These are phyloP conservation scores for Oscheius onirici DNA, from an alignment of 2,888 invertebrate genomes.

Conservation along the genomic window DNA sequence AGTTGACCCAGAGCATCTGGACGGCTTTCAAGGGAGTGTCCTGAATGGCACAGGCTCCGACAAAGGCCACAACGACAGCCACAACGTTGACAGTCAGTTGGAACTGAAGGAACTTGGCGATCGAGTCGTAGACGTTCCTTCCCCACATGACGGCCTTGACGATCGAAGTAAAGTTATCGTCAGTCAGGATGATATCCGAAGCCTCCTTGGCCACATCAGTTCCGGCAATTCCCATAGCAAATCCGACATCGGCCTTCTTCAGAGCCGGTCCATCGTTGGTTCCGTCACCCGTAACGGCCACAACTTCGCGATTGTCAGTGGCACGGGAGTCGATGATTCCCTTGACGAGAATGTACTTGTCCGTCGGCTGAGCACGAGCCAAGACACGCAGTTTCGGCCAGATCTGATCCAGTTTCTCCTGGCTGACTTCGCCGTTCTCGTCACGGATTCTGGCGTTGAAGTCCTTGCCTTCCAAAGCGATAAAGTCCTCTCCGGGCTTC, in stretches of 20 bases:
- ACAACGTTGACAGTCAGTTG: constrained; percentile 75
- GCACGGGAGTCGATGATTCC: constrained; percentile 96
- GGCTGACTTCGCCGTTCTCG: constrained; percentile 78
- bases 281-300: constrained; percentile 76
- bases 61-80: constrained; percentile 75
- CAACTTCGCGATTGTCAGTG: constrained; percentile 78
- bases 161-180: constrained; percentile 76
- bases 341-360: constrained; percentile 96
- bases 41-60: constrained; percentile 75
- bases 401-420: constrained; percentile 85
- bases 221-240: constrained; percentile 76
- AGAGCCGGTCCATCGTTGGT: constrained; percentile 76
- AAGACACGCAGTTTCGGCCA: constrained; percentile 96
- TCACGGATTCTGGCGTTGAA: constrained; percentile 82
- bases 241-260: constrained; percentile 76
- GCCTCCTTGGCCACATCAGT: constrained; percentile 76
- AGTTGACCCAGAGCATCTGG: constrained; percentile 77
- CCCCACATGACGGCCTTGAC: constrained; percentile 77
- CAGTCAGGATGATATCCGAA: constrained; percentile 76
- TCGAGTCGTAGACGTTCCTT: constrained; percentile 76
- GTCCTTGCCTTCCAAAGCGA: constrained; percentile 95
- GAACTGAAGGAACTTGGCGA: constrained; percentile 76
- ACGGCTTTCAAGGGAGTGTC: constrained; percentile 72
- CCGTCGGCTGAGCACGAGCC: constrained; percentile 95
- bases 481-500: constrained; percentile 90